Base-by-base conservation (phyloP, 1,140 invertebrate genomes). In the Lepidostoma basale region DNA sequence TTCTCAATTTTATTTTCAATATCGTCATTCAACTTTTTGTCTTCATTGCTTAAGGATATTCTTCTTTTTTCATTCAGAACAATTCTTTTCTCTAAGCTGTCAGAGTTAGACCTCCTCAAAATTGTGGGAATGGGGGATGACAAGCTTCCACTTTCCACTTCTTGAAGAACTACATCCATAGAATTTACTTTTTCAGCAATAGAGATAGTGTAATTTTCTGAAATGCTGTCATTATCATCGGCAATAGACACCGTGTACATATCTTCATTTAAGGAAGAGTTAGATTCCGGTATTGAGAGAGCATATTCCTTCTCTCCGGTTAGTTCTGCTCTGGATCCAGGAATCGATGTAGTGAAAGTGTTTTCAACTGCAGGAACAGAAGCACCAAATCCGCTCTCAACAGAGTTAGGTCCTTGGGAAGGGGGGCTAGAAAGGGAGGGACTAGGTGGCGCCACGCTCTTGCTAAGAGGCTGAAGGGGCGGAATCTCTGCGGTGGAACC, bases 171-270 rank as follows among this genome's bases (percentile, higher is more conserved):
- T n/a, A 40, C 49, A 9, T 72, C 59, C 10, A 49, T 18, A 22
- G n/a, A n/a, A 65, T 83, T 82, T 3, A 79, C 76, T 66, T 81
- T 83, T 62, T 83, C 82, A 30, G 82, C 79, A 70, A 83, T 82
- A 5, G 81, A 77, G 26, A 82, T 72, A 25, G 79, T 82, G 47
- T 81, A 82, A 54, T 82, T 77, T 47, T 81, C 80, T 3, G 74
- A 45, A 8, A 28, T 70, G 10, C 70, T 75, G 47, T 77, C 79
- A 64, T 79, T 80, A 16, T 80, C 79, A 49, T 82, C 79, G 22
- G 78, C 77, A 67, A 83, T 82, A 4, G 81, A 81, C 2, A 83
- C 81, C 3, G 81, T 82, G 39, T 82, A 83, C 56, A 83, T 77
- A 59, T 83, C 82, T 72, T 83, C 81, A 73, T 79, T 82, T 78